phyloP scores from a whole-genome alignment of 1,140 invertebrate genomes.

The Pristionchus pacificus region DNA sequence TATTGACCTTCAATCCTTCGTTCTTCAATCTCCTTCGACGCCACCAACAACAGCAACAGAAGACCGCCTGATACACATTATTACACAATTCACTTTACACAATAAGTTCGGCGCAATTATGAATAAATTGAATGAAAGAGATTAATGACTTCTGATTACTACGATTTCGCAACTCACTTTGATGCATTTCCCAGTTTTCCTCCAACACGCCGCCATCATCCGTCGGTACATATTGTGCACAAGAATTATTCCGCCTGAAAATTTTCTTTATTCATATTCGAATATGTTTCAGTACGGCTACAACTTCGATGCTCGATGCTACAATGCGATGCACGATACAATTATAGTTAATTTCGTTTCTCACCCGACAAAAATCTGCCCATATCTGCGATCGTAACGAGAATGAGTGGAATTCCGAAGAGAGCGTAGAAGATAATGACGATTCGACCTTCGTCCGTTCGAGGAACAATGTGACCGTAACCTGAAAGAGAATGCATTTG shows the following conservation, averaged over 20 bases:
- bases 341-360: background rate
- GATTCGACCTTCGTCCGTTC: conserved; percentile 61
- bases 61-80: background rate
- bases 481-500: conserved; percentile 46
- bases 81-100: too few species aligned
- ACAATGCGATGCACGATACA: too few species aligned
- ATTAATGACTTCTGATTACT: too few species aligned
- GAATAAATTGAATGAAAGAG: too few species aligned
- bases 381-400: conserved; percentile 63
- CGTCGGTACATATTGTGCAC: conserved; percentile 45
- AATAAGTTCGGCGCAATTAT: too few species aligned
- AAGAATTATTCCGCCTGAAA: conserved; percentile 53
- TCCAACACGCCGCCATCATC: conserved; percentile 41
- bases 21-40: conserved; percentile 7
- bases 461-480: conserved; percentile 62
- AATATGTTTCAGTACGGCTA: background rate
- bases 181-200: conserved; percentile 23
- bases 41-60: conserved; percentile 2
- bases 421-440: conserved; percentile 63
- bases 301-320: too few species aligned
- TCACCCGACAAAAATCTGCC: conserved; percentile 57
- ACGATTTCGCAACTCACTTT: conserved; percentile 11
- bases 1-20: conserved; percentile 15
- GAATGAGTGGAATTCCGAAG: conserved; percentile 63
- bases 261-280: conserved; percentile 10